Evolutionary conservation across 2,113 vertebrate species (phyloP).

Genomic region (Hyperoodon ampullatus): DNA sequence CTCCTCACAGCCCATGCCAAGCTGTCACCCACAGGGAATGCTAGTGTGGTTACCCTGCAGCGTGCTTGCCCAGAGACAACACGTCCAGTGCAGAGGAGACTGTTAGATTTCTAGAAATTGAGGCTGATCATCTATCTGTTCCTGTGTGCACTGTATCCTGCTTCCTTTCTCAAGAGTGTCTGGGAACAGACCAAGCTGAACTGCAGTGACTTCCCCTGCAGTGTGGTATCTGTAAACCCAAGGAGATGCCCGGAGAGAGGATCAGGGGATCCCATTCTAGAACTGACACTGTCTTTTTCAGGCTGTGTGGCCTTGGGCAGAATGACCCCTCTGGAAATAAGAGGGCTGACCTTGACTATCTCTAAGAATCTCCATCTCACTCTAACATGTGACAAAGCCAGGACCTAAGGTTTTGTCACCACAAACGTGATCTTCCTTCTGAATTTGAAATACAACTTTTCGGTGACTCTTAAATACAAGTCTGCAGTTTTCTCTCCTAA

Average conservation of each 20-base stretch:
- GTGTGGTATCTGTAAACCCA: not conserved
- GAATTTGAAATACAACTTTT: not conserved
- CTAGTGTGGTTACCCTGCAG: not conserved
- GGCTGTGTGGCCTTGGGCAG: not conserved
- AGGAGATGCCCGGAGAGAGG: not conserved
- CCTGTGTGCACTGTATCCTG: not conserved
- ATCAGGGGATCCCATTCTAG: accelerated
- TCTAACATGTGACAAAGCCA: not conserved
- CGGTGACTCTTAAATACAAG: not conserved
- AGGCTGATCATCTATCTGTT: not conserved
- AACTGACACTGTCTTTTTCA: not conserved
- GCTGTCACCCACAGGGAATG: slow-evolving; percentile 11
- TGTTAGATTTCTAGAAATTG: not conserved
- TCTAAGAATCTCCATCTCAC: not conserved
- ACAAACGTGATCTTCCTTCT: not conserved
- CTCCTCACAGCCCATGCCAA: slow-evolving; percentile 51
- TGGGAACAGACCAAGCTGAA: not conserved
- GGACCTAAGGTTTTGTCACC: not conserved
- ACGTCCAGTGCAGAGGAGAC: not conserved
- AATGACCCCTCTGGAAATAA: not conserved
- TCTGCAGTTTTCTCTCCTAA: not conserved
- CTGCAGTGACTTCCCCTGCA: slow-evolving; percentile 62
- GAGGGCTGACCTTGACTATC: not conserved
- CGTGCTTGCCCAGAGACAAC: not conserved
- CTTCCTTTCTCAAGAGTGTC: slow-evolving; percentile 66